Conservation (phyloP, 2,797 vertebrate species). For the Streptopelia turtur region DNA sequence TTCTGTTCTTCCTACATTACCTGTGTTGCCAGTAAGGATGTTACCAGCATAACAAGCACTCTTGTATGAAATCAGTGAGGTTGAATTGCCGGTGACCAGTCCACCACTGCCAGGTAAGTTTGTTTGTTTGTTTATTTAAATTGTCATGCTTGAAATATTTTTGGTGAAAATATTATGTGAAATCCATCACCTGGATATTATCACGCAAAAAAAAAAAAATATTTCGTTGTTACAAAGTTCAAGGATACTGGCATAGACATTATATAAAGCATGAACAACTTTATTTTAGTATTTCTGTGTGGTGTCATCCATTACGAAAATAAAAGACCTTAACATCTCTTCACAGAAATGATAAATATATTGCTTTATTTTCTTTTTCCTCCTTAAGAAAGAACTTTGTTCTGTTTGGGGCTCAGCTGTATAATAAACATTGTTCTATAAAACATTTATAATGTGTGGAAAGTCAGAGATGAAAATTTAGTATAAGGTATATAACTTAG, state of each 20-base stretch:
- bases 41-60: not conserved
- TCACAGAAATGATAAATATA: not conserved
- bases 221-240: not conserved
- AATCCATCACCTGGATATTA: not conserved
- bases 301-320: not conserved
- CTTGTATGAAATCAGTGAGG: not conserved
- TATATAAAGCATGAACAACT: not conserved
- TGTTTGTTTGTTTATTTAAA: not conserved
- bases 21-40: not conserved
- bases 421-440: not conserved
- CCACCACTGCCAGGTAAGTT: not conserved
- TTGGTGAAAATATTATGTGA: not conserved
- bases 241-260: not conserved
- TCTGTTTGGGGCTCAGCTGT: not conserved
- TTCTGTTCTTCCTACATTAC: not conserved
- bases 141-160: not conserved
- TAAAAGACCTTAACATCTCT: not conserved
- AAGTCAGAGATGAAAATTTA: not conserved
- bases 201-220: not conserved
- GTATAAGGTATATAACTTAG: not conserved
- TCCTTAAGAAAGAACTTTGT: not conserved
- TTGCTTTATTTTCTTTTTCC: not conserved
- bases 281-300: not conserved
- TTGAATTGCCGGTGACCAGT: not conserved
- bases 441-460: not conserved